A percentile compares a stretch with the other conserved stretches of the same genome.
Conservation (phyloP, 2,888 invertebrate species). For the Eupeodes luniger region DNA sequence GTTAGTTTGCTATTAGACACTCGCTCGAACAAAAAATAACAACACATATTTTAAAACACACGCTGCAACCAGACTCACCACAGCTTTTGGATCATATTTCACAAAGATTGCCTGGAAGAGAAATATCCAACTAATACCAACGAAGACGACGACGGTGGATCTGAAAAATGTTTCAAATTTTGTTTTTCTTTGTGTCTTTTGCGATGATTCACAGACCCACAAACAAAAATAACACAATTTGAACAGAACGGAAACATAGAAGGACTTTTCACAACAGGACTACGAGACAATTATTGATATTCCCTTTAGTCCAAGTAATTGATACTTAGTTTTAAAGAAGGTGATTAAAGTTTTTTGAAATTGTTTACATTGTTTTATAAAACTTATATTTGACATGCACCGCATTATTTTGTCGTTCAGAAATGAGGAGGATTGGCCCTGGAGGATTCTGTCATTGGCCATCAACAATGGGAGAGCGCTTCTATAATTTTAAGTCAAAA, state of each 20-base stretch:
- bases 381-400: too few relatives aligned
- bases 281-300: not conserved
- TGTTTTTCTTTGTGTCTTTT: conserved; percentile 19
- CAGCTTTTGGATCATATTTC: conserved; percentile 46
- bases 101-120: conserved; percentile 54
- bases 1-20: conserved; percentile 34
- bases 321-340: too few relatives aligned
- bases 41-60: conserved; percentile 47
- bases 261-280: conserved; percentile 9
- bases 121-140: conserved; percentile 62
- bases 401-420: too few relatives aligned
- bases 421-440: too few relatives aligned
- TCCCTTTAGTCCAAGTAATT: not conserved
- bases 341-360: too few relatives aligned
- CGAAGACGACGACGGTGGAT: conserved; percentile 41
- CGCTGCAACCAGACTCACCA: conserved; percentile 58
- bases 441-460: too few relatives aligned
- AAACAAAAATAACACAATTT: not conserved
- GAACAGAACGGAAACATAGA: conserved; percentile 38
- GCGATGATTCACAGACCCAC: not conserved
- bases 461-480: too few relatives aligned
- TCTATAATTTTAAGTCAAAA: too few relatives aligned
- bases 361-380: too few relatives aligned
- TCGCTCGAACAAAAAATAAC: not conserved
- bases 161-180: conserved; percentile 40